Base-by-base conservation (phyloP, 2,888 invertebrate genomes). In the Drosophila differens region DNA sequence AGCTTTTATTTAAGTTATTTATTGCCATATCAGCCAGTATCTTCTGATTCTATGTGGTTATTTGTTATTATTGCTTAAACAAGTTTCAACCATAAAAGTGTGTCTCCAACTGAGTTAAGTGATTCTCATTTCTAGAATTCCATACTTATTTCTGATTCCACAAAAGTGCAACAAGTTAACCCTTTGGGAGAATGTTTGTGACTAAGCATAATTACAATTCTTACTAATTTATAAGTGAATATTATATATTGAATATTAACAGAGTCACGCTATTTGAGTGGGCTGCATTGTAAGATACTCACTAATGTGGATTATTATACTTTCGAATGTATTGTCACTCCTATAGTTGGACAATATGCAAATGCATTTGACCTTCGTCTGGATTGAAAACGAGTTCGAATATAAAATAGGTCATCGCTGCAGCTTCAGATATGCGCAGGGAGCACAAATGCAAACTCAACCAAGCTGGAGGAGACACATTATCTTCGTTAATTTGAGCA, bases 341-440 rank as follows among this genome's bases (percentile, higher is more conserved):
- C 49, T 30, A 64, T 61, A 70, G 70, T 62, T 70, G 70, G 54
- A 59, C 67, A 58, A 65, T 49, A 76, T 83, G 84, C 55, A 76
- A 74, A 74, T 74, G 35, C 30, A 74, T 70, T 69, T 85, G 84
- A 84, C 84, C 84, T 84, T 84, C 87, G 79, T 74, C 79, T 76
- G 79, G 73, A 54, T 25, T 49, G 37, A 49, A 49, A 65, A 70
- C 57, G 65, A 65, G 71, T 70, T 62, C 76, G 71, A 70, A 28
- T 65, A 61, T 54, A 39, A 75, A 75, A 76, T 75, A 32, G 74
- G 74, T 74, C 74, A 74, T 22, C 49, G 51, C 57, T 53, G 72
- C 54, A 72, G 64, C 28, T 41, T 25, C 58, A 33, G 57, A 69
- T 51, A 41, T 35, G 25, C 19, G 12, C 10, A 57, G 22, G 35